Conservation (phyloP, 2,888 invertebrate species). For the Ophion ellenae region DNA sequence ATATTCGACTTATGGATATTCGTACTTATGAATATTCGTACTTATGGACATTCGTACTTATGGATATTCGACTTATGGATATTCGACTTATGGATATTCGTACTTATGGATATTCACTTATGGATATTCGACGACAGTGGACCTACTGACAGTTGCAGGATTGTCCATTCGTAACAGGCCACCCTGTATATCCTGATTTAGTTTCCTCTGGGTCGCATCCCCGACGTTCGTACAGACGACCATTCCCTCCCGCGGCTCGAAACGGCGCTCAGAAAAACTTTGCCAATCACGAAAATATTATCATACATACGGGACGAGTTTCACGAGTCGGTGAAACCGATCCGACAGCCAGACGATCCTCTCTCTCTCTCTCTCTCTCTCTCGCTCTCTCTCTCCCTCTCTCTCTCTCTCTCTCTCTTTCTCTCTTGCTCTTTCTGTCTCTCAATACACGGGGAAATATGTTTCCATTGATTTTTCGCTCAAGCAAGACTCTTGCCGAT, state of each 20-base stretch:
- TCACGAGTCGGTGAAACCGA: constrained; percentile 61
- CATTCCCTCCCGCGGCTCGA: constrained; percentile 15
- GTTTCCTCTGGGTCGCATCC: constrained; percentile 39
- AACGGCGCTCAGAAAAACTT: constrained; percentile 53
- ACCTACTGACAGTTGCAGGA: too few relatives aligned
- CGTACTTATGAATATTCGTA: too few relatives aligned
- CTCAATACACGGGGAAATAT: constrained; percentile 11
- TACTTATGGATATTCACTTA: too few relatives aligned
- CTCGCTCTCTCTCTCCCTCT: constrained; percentile 9
- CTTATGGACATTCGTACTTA: too few relatives aligned
- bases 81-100: too few relatives aligned
- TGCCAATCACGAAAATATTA: constrained; percentile 66
- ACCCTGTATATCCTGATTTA: constrained; percentile 24
- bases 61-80: too few relatives aligned
- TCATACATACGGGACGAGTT: constrained; percentile 65
- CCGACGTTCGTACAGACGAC: constrained; percentile 40
- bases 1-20: too few relatives aligned
- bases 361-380: constrained; percentile 23
- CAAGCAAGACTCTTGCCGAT: constrained; percentile 32
- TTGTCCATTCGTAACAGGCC: too few relatives aligned
- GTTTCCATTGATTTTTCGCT: constrained; percentile 54
- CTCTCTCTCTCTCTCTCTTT: constrained; percentile 21
- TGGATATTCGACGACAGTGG: too few relatives aligned
- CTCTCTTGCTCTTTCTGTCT: constrained; percentile 11
- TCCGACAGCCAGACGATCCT: constrained; percentile 39